Percentiles rank a stretch among this genome's conserved stretches.
Conservation (phyloP, 2,113 vertebrate genomes). For the Puntigrus tetrazona region DNA sequence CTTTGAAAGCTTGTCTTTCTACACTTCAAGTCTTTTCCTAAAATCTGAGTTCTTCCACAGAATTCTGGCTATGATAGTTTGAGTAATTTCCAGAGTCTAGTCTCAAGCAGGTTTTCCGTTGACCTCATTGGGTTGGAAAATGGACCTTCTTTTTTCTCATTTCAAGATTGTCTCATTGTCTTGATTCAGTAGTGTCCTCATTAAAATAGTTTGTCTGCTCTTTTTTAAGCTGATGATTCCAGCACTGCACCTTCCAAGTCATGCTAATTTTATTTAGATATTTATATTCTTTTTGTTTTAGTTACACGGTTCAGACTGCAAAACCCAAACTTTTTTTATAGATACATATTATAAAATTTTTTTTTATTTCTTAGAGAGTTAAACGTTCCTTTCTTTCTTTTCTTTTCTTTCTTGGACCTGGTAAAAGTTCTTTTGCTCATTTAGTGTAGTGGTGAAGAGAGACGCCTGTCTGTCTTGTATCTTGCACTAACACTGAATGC, state of each 20-base stretch:
- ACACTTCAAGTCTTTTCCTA: not conserved
- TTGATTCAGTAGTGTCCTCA: not conserved
- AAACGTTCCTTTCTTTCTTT: not conserved
- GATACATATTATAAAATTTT: too few species aligned
- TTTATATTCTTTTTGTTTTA: too few species aligned
- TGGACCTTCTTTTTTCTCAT: not conserved
- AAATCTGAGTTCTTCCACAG: not conserved
- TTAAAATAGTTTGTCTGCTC: not conserved
- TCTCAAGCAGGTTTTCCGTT: not conserved
- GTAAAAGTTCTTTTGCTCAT: not conserved
- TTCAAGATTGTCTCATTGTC: not conserved
- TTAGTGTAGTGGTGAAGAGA: not conserved
- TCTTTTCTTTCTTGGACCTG: not conserved
- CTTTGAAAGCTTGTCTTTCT: not conserved
- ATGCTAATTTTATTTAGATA: conserved; percentile 6
- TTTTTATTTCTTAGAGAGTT: too few species aligned
- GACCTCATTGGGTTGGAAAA: not conserved
- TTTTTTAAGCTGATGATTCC: not conserved
- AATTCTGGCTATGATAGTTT: conserved; percentile 10
- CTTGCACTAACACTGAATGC: not conserved
- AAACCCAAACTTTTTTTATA: too few species aligned
- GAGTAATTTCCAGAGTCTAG: not conserved
- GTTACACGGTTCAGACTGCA: too few species aligned
- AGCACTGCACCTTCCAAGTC: not conserved
- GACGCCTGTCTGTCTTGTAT: not conserved